phyloP scores from a whole-genome alignment of 2,797 vertebrate species.

The Anas flavirostris region DNA sequence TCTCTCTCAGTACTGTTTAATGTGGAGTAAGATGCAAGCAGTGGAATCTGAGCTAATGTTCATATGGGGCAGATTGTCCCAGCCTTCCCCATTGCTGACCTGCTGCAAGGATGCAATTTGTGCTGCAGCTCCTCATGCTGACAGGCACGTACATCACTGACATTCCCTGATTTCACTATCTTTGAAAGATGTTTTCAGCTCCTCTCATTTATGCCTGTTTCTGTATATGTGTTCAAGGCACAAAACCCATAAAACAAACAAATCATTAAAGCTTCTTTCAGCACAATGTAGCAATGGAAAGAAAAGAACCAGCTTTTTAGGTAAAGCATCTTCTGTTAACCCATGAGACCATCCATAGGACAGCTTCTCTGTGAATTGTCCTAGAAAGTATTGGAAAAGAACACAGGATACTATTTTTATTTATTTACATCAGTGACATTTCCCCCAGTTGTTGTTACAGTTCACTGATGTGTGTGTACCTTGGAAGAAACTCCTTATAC shows the following conservation, averaged over 20 bases:
- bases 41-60: neutral
- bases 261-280: neutral
- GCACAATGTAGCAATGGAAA: neutral
- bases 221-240: neutral
- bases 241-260: neutral
- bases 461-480: neutral
- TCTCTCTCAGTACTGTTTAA: neutral
- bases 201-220: neutral
- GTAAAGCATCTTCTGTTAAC: neutral
- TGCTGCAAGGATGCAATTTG: neutral
- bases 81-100: neutral
- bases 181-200: neutral
- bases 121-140: neutral
- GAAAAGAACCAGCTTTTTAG: neutral
- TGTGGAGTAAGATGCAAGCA: neutral
- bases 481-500: neutral
- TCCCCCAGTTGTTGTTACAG: neutral
- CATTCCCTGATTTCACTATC: neutral
- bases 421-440: neutral
- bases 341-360: neutral
- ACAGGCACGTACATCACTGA: neutral
- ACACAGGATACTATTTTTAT: neutral
- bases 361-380: neutral
- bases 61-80: neutral
- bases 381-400: neutral